Conservation (phyloP, 2,113 vertebrate species). For the Casuarius casuarius region DNA sequence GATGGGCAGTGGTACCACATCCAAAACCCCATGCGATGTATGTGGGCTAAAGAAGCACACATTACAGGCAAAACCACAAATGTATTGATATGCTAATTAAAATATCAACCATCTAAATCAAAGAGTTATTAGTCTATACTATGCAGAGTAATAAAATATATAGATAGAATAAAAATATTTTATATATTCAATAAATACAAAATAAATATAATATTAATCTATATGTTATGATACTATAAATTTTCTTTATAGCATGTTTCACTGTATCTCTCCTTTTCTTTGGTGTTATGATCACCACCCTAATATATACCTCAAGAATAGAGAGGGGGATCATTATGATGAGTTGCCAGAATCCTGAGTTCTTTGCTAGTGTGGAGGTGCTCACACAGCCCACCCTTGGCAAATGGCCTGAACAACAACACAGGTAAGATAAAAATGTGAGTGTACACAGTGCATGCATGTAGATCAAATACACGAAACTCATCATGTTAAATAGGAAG, state of each 20-base stretch:
- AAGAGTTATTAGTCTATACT: not conserved
- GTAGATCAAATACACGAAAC: not conserved
- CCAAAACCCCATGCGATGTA: not conserved
- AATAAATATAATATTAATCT: too few relatives aligned
- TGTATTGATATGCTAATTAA: not conserved
- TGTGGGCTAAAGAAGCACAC: not conserved
- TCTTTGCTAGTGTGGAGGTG: accelerated
- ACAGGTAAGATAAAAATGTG: not conserved
- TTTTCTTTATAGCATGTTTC: not conserved
- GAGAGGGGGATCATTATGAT: not conserved
- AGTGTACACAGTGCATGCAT: not conserved
- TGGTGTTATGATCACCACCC: not conserved
- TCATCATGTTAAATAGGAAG: not conserved
- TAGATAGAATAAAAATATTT: too few relatives aligned
- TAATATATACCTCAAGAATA: not conserved
- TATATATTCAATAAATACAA: too few relatives aligned
- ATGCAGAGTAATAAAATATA: too few relatives aligned
- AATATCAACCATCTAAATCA: not conserved
- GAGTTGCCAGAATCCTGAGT: not conserved
- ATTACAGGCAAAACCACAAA: not conserved
- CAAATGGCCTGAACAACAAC: not conserved
- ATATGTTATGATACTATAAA: not conserved
- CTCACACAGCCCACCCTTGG: not conserved
- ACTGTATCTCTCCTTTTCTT: not conserved
- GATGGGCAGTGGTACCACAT: not conserved